Evolutionary conservation across 2,888 invertebrate species (phyloP).

Genomic region (Aphidius colemani): DNA sequence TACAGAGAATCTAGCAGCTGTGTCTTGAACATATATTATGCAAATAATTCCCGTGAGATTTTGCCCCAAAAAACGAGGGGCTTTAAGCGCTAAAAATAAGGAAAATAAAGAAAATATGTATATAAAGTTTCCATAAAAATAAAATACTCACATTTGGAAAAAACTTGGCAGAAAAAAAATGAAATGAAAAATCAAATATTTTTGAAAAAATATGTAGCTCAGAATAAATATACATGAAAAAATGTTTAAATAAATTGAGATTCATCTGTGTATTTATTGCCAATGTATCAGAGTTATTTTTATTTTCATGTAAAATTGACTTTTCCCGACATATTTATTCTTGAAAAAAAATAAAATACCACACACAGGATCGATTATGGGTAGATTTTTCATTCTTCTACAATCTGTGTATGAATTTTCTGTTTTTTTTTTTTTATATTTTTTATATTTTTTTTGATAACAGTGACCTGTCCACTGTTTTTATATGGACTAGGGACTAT

Average conservation of each 20-base stretch:
- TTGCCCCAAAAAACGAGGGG: not conserved
- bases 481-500: not conserved
- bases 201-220: not conserved
- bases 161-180: not conserved
- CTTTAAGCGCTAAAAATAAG: not conserved
- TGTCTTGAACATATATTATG: conserved; percentile 14
- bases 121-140: not conserved
- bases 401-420: not conserved
- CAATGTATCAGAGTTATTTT: too few species aligned
- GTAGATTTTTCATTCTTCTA: not conserved
- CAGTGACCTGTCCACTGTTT: not conserved
- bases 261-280: not conserved
- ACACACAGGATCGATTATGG: not conserved
- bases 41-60: conserved; percentile 2
- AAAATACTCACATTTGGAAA: not conserved
- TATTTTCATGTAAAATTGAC: too few species aligned
- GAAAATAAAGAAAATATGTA: not conserved
- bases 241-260: not conserved
- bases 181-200: not conserved
- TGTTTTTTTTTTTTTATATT: not conserved
- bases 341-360: not conserved
- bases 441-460: not conserved
- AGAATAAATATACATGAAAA: too few species aligned
- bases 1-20: conserved; percentile 10
- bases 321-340: too few species aligned